Conservation (phyloP, 35 echinoderm and acorn worm species). For the Hemicentrotus pulcherrimus region DNA sequence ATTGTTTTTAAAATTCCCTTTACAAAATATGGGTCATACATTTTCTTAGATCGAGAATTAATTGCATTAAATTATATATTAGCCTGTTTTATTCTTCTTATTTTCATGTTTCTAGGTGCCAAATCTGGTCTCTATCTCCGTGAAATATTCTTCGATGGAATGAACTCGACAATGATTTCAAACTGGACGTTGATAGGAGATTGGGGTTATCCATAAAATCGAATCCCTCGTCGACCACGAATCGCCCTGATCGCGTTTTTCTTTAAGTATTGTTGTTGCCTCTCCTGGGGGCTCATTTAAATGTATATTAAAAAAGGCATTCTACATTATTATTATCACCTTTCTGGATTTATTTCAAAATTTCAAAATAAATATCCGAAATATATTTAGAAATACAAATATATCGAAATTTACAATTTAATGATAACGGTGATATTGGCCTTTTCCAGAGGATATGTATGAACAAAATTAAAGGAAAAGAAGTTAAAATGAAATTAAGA, state of each 20-base stretch:
- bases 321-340: too few relatives aligned
- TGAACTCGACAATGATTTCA: conserved; percentile 46
- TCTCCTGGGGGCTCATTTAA: background rate
- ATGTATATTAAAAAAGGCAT: too few relatives aligned
- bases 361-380: too few relatives aligned
- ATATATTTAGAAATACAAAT: too few relatives aligned
- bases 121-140: conserved; percentile 62
- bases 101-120: conserved; percentile 54
- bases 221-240: background rate
- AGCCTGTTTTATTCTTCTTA: background rate
- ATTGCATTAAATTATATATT: background rate
- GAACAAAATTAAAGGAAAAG: too few relatives aligned
- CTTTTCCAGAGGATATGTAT: too few relatives aligned
- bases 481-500: too few relatives aligned
- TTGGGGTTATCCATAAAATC: conserved; percentile 70
- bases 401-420: too few relatives aligned
- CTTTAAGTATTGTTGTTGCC: background rate
- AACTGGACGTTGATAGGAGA: conserved; percentile 69
- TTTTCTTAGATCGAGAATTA: background rate
- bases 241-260: background rate
- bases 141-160: conserved; percentile 60
- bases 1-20: background rate
- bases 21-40: background rate
- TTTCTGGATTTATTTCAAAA: too few relatives aligned
- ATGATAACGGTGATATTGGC: too few relatives aligned